Base-by-base conservation (phyloP, 2,888 invertebrate genomes). In the Ceraclea dissimilis region DNA sequence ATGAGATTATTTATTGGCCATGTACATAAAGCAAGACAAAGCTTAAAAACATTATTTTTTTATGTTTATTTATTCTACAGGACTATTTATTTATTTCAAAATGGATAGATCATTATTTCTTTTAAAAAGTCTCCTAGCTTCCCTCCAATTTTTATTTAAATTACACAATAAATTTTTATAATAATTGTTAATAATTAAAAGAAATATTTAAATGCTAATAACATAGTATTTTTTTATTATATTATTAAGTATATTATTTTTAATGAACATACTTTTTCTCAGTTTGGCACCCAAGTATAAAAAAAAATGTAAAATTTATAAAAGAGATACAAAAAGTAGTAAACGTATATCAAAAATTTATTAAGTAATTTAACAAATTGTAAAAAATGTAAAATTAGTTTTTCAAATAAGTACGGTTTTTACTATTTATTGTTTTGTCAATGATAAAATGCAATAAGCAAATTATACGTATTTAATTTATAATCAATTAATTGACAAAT, bases 221-320 rank as follows among this genome's bases (percentile, higher is more conserved):
- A 39, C n/a, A 16, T 39, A 4, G 13, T 39, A 39, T n/a, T 8
- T 39, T 8, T 43, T 21, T 43, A 57, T 46, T 33, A 50, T 53
- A 53, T 33, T 51, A 50, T 49, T 49, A 47, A 22, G 31, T 51
- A 50, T 50, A 33, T 43, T 33, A 52, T 52, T 22, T 57, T 57
- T 57, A 52, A 52, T 21, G 21, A 17, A 44, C 44, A 56, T 61
- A 56, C n/a, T 56, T 51, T 58, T 56, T 51, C 53, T 51, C 48
- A 44, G 60, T 62, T 62, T 62, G 62, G 62, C 62, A 62, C 62
- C 62, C 60, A 52, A 50, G 59, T 60, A 58, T 59, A 56, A 58
- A 61, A 58, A 51, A 33, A 49, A 48, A 49, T 49, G n/a, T 47
- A 54, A 34, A 26, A 54, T 18, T 39, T 21, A 22, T 21, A 20